Evolutionary conservation across 2,888 invertebrate species (phyloP).

Genomic region (Pherbina coryleti): DNA sequence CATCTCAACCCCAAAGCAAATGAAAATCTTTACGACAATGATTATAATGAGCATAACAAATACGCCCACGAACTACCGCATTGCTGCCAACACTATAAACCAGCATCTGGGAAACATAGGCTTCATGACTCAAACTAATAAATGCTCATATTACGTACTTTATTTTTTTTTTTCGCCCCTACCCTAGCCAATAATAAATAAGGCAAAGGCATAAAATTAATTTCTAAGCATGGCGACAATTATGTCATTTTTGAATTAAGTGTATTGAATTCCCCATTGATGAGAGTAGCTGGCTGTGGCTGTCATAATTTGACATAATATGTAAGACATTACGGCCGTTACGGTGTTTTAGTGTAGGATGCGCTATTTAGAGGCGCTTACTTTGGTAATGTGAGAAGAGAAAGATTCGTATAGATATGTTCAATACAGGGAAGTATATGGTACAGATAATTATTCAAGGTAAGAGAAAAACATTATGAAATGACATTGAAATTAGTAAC

Average conservation of each 20-base stretch:
- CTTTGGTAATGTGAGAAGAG: not conserved
- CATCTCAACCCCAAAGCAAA: not conserved
- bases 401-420: not conserved
- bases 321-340: not conserved
- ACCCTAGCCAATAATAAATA: not conserved
- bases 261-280: not conserved
- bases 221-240: conserved; percentile 32
- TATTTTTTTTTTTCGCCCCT: no score
- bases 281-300: not conserved
- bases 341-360: not conserved
- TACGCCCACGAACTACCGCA: not conserved
- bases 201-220: conserved; percentile 32
- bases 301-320: conserved; percentile 21
- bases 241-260: conserved; percentile 11
- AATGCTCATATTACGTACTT: not conserved
- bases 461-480: no score
- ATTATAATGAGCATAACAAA: not conserved
- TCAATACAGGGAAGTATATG: no score
- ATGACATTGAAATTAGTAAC: no score
- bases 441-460: no score
- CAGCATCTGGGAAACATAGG: conserved; percentile 22
- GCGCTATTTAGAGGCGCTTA: conserved; percentile 1
- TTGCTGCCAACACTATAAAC: not conserved
- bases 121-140: conserved; percentile 1
- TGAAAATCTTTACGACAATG: not conserved